Evolutionary conservation across 2,888 invertebrate genomes (phyloP).

Genomic region (Pseudeuparius sepicola): DNA sequence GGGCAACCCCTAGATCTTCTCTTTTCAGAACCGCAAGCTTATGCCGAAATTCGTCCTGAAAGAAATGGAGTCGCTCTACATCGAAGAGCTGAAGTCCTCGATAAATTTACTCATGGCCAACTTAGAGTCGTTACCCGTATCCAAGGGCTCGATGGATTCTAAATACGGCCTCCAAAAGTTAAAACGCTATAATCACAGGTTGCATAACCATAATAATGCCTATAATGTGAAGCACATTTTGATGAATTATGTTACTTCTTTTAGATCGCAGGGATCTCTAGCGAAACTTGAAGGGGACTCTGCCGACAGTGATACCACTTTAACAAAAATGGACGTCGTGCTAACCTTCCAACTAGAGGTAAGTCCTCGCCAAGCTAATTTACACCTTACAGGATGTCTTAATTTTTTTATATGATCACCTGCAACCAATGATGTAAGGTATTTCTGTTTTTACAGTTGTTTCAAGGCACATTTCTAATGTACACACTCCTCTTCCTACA

Average conservation of each 20-base stretch:
- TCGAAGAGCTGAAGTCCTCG: constrained; percentile 95
- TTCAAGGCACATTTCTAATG: no score
- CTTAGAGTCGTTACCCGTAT: constrained; percentile 96
- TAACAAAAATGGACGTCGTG: constrained; percentile 97
- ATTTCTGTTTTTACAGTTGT: no score
- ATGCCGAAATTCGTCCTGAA: constrained; percentile 99
- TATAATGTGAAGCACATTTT: constrained; percentile 42
- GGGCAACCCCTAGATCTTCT: no score
- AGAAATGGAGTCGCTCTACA: constrained; percentile 99
- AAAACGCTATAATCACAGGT: constrained; percentile 98
- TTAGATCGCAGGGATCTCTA: constrained; percentile 83
- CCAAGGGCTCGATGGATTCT: constrained; percentile 94
- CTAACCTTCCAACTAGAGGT: constrained; percentile 95
- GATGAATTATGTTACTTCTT: constrained; percentile 43
- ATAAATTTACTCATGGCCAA: constrained; percentile 98
- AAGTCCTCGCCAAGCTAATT: no score
- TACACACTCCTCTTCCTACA: no score
- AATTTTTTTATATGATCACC: no score
- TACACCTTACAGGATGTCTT: no score
- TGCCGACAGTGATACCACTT: constrained; percentile 89
- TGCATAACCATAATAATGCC: constrained; percentile 45
- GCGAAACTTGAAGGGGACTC: constrained; percentile 90
- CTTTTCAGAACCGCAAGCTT: constrained; percentile 77
- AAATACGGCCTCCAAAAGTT: constrained; percentile 96
- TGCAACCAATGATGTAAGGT: no score